Evolutionary conservation across 2,888 invertebrate genomes (phyloP).

Genomic region (Sabellastarte sp.): DNA sequence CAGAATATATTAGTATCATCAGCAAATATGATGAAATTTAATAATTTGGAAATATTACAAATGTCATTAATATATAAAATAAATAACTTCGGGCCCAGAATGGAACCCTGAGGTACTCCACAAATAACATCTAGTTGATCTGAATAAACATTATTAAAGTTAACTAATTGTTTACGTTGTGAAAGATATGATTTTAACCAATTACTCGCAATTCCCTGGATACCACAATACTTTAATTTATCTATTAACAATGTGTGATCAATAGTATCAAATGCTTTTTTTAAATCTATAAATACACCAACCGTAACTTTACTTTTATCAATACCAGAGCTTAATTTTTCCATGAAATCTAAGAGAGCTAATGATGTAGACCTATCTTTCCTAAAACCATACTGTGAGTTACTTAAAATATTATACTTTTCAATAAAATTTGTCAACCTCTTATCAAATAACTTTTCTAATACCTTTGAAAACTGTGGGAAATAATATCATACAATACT

Average conservation of each 20-base stretch:
- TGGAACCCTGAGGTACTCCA: too few relatives aligned
- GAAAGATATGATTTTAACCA: constrained; percentile 1
- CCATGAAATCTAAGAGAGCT: neutral
- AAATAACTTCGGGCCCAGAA: too few relatives aligned
- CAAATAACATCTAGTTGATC: too few relatives aligned
- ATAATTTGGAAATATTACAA: too few relatives aligned
- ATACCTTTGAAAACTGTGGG: neutral
- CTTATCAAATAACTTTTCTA: constrained; percentile 3
- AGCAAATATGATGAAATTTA: too few relatives aligned
- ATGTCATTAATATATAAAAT: too few relatives aligned
- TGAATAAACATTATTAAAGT: too few relatives aligned
- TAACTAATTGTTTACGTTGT: too few relatives aligned
- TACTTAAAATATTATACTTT: neutral
- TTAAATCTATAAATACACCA: neutral
- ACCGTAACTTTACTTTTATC: neutral
- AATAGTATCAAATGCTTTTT: constrained; percentile 3
- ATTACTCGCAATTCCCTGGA: neutral
- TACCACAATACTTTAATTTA: constrained; percentile 1
- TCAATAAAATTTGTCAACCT: neutral
- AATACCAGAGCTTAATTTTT: neutral
- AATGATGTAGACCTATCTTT: neutral
- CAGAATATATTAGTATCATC: too few relatives aligned
- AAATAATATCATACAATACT: too few relatives aligned
- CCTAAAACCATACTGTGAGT: constrained; percentile 1
- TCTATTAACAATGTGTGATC: neutral